These are phyloP conservation scores for Pseudomugil gertrudae DNA, from an alignment of 2,797 vertebrate species.

Conservation along the genomic window DNA sequence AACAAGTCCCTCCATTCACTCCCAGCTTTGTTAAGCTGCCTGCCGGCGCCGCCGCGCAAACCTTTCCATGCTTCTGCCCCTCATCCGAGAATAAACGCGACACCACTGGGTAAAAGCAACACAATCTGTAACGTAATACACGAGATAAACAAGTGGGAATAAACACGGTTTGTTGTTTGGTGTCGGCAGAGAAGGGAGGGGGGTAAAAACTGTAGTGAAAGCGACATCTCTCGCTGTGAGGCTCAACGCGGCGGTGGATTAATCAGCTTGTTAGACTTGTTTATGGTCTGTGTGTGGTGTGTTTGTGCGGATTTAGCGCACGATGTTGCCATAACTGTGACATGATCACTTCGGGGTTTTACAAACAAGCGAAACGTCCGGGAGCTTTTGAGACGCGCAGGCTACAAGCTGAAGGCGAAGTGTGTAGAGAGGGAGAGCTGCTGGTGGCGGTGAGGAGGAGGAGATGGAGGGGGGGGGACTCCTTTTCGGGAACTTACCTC, in stretches of 20 bases:
- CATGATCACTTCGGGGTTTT: conserved; percentile 38
- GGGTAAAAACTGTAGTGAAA: conserved; percentile 53
- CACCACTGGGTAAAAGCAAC: background rate
- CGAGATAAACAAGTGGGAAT: conserved; percentile 7
- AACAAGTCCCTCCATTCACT: conserved; percentile 88
- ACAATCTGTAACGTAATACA: background rate
- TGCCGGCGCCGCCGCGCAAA: conserved; percentile 35
- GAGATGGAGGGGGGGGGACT: conserved; percentile 25
- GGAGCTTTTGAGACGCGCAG: conserved; percentile 35
- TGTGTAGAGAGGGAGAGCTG: background rate
- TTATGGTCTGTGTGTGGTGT: background rate
- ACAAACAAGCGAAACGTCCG: conserved; percentile 60
- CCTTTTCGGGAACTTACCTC: conserved; percentile 79
- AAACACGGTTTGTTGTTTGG: conserved; percentile 27
- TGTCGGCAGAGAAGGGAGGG: conserved; percentile 20
- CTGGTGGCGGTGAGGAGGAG: background rate
- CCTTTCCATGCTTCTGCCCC: conserved; percentile 5
- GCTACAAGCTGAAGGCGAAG: conserved; percentile 29
- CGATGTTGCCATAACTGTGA: conserved; percentile 7
- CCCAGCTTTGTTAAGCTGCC: conserved; percentile 84
- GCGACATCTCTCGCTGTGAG: conserved; percentile 48
- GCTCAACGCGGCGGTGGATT: conserved; percentile 23
- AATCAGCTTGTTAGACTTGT: conserved; percentile 49
- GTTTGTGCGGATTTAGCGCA: background rate
- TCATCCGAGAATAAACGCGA: background rate